phyloP scores from a whole-genome alignment of 2,888 invertebrate genomes.

The Balanococcus diminutus region DNA sequence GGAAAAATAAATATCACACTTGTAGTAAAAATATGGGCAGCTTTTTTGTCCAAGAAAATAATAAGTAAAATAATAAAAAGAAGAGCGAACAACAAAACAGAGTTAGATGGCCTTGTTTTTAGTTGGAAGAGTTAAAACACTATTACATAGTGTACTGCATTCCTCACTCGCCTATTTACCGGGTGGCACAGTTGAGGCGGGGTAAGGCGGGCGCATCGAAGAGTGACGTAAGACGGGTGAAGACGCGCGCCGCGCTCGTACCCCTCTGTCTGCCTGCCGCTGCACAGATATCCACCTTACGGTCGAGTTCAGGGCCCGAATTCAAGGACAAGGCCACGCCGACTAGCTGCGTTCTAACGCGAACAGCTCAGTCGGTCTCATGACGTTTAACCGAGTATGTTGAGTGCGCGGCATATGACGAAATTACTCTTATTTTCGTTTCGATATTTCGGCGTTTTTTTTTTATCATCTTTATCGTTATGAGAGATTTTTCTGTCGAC shows the following conservation, averaged over 20 bases:
- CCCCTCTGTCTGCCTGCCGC: slow-evolving; percentile 42
- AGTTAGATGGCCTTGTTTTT: slow-evolving; percentile 50
- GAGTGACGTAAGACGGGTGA: slow-evolving; percentile 51
- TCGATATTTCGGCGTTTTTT: slow-evolving; percentile 23
- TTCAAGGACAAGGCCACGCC: slow-evolving; percentile 56
- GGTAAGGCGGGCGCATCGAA: neutral
- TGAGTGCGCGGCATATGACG: slow-evolving; percentile 44
- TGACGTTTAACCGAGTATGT: slow-evolving; percentile 51
- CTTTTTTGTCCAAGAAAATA: too few relatives aligned
- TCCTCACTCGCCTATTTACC: neutral
- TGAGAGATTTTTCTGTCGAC: neutral
- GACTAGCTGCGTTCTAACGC: slow-evolving; percentile 50
- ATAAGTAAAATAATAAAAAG: neutral
- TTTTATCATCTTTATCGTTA: slow-evolving; percentile 12
- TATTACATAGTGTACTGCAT: slow-evolving; percentile 47
- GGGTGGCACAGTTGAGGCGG: neutral
- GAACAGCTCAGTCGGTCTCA: slow-evolving; percentile 52
- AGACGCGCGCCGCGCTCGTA: slow-evolving; percentile 52
- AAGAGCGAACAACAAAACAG: slow-evolving; percentile 42
- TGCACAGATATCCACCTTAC: slow-evolving; percentile 49
- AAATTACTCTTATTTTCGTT: slow-evolving; percentile 52
- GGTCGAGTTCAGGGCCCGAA: slow-evolving; percentile 56
- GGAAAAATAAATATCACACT: neutral
- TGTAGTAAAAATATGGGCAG: too few relatives aligned
- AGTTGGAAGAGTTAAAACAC: slow-evolving; percentile 46